Percentiles rank a stretch among this genome's conserved stretches.
Evolutionary conservation across 2,888 invertebrate genomes (phyloP).

Genomic region (Miltochrista miniata): DNA sequence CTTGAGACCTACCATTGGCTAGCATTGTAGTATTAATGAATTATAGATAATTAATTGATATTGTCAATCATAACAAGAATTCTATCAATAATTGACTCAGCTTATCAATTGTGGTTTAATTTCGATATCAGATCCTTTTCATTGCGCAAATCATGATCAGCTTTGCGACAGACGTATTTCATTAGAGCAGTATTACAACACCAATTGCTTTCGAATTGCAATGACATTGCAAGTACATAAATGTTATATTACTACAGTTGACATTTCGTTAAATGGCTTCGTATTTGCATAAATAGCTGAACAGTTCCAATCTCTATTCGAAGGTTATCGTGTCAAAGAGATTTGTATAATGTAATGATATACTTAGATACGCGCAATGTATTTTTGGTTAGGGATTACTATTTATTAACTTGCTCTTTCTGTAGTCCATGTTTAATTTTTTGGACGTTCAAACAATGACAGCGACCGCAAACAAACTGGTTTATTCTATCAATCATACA

Average conservation of each 20-base stretch:
- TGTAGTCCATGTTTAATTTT: too few species aligned
- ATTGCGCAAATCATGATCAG: constrained; percentile 53
- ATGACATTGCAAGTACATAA: constrained; percentile 45
- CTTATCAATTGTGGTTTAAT: constrained; percentile 42
- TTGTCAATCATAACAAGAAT: constrained; percentile 51
- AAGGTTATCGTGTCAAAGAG: constrained; percentile 40
- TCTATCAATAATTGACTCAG: constrained; percentile 48
- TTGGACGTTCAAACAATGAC: too few species aligned
- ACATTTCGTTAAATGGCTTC: constrained; percentile 59
- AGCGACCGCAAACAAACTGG: too few species aligned
- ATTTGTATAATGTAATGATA: constrained; percentile 28
- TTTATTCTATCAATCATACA: too few species aligned
- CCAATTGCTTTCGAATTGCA: constrained; percentile 45
- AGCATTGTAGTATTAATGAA: constrained; percentile 9
- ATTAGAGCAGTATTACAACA: constrained; percentile 50
- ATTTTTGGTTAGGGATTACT: constrained; percentile 11
- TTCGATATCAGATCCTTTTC: constrained; percentile 32
- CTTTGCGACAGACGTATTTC: constrained; percentile 39
- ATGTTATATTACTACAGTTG: constrained; percentile 50
- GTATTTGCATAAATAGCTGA: constrained; percentile 66
- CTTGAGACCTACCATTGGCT: not conserved
- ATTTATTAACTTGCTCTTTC: not conserved
- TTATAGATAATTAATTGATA: constrained; percentile 51
- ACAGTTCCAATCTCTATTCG: constrained; percentile 47
- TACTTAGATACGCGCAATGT: constrained; percentile 9